Percentiles rank a stretch among this genome's conserved stretches.
Conservation (phyloP, 2,888 invertebrate species). For the Molanna angustata region DNA sequence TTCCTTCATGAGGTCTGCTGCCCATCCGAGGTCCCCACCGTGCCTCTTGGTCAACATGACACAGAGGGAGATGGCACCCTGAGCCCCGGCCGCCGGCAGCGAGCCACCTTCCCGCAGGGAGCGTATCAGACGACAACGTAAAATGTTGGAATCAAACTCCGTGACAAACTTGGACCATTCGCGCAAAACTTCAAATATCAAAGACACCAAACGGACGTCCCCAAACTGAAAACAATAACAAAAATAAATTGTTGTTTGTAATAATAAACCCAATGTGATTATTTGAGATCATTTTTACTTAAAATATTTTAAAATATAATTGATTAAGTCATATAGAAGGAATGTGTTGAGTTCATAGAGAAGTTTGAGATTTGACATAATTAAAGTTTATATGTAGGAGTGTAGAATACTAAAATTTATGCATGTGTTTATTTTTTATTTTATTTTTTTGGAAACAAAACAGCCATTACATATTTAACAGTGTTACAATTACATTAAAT, state of each 20-base stretch:
- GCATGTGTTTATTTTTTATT: too few species aligned
- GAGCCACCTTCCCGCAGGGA: conserved; percentile 28
- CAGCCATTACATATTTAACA: too few species aligned
- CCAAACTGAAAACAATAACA: conserved; percentile 17
- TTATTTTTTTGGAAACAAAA: too few species aligned
- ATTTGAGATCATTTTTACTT: too few species aligned
- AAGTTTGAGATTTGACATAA: too few species aligned
- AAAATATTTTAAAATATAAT: too few species aligned
- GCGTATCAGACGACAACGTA: conserved; percentile 42
- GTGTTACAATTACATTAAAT: too few species aligned
- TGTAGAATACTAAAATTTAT: too few species aligned
- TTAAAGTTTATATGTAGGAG: too few species aligned
- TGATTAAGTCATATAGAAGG: too few species aligned
- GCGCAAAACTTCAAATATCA: conserved; percentile 50
- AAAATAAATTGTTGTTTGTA: background rate
- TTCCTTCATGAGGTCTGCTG: conserved; percentile 14
- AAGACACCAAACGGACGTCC: conserved; percentile 39
- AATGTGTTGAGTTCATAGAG: too few species aligned
- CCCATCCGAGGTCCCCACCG: conserved; percentile 32
- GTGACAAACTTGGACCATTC: conserved; percentile 41
- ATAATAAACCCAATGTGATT: too few species aligned
- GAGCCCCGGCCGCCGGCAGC: conserved; percentile 11
- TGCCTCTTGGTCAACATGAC: conserved; percentile 12
- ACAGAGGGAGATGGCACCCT: conserved; percentile 18
- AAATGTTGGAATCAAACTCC: conserved; percentile 33